phyloP scores from a whole-genome alignment of 2,797 vertebrate species.

The Gymnothorax reevesii region DNA sequence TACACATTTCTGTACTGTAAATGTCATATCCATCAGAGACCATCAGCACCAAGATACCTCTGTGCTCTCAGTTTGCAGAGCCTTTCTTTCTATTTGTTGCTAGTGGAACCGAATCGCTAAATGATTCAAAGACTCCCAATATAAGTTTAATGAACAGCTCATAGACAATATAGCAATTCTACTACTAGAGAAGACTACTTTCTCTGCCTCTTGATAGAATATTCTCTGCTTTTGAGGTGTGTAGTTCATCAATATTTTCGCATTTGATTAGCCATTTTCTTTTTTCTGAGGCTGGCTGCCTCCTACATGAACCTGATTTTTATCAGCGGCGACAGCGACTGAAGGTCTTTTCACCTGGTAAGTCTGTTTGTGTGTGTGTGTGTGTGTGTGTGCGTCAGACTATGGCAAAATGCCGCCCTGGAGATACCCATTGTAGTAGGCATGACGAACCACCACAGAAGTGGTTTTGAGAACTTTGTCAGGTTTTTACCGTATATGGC shows the following conservation, averaged over 20 bases:
- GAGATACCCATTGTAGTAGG: too few relatives aligned
- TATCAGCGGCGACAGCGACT: neutral
- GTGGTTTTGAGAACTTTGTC: too few relatives aligned
- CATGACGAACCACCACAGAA: too few relatives aligned
- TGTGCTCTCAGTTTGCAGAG: neutral
- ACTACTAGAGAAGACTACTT: neutral
- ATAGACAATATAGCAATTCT: neutral
- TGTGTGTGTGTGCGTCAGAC: too few relatives aligned
- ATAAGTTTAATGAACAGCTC: constrained; percentile 15
- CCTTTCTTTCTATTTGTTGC: neutral
- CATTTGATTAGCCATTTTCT: constrained; percentile 6
- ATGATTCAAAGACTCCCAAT: constrained; percentile 17
- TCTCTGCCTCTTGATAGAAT: neutral
- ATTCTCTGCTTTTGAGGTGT: neutral
- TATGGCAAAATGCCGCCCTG: too few relatives aligned
- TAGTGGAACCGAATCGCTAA: neutral
- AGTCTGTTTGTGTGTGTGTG: too few relatives aligned
- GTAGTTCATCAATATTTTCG: neutral
- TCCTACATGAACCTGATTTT: neutral
- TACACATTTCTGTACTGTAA: neutral
- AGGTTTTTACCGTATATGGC: too few relatives aligned
- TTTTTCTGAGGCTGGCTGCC: neutral
- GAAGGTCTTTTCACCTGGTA: too few relatives aligned
- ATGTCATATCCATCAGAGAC: constrained; percentile 7
- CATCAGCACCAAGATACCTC: neutral